These are phyloP conservation scores for Pholis gunnellus DNA, from an alignment of 2,113 vertebrate genomes.

Conservation along the genomic window DNA sequence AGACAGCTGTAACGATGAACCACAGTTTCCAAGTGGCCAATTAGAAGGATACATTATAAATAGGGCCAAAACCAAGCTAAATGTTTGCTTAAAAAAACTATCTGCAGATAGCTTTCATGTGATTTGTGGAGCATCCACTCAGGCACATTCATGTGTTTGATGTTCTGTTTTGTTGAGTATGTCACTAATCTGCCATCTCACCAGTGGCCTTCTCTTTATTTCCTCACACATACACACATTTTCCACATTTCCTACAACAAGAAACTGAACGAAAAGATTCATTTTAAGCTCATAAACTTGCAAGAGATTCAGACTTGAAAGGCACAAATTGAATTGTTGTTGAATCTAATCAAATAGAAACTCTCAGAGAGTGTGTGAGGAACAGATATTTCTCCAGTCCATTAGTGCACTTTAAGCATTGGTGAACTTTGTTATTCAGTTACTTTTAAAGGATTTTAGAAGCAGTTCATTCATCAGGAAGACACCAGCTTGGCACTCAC, in stretches of 20 bases:
- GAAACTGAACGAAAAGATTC: slow-evolving; percentile 17
- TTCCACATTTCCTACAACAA: slow-evolving; percentile 30
- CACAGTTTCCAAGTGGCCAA: slow-evolving; percentile 11
- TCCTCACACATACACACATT: slow-evolving; percentile 10
- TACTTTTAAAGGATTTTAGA: slow-evolving; percentile 71
- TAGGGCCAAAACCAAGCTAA: neutral
- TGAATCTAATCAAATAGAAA: slow-evolving; percentile 69
- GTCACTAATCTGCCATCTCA: slow-evolving; percentile 45
- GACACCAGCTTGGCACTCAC: slow-evolving; percentile 62
- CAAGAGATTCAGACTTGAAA: slow-evolving; percentile 52
- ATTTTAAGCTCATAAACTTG: slow-evolving; percentile 41
- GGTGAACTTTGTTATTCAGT: slow-evolving; percentile 66
- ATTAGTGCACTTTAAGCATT: slow-evolving; percentile 74
- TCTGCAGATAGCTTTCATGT: slow-evolving; percentile 9
- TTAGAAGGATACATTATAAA: slow-evolving; percentile 35
- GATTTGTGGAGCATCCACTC: slow-evolving; percentile 31
- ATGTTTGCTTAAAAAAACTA: slow-evolving; percentile 13
- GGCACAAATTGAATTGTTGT: slow-evolving; percentile 65
- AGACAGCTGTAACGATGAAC: slow-evolving; percentile 29
- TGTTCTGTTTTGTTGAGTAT: slow-evolving; percentile 19
- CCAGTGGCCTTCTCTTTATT: slow-evolving; percentile 11
- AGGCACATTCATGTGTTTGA: slow-evolving; percentile 14
- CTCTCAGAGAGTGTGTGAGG: slow-evolving; percentile 43
- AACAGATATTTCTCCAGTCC: slow-evolving; percentile 61
- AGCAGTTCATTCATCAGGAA: slow-evolving; percentile 65